Evolutionary conservation across 2,113 vertebrate genomes (phyloP), one percentile per base, ranked within the genome.

Genomic region (Hippocampus barbouri): DNA sequence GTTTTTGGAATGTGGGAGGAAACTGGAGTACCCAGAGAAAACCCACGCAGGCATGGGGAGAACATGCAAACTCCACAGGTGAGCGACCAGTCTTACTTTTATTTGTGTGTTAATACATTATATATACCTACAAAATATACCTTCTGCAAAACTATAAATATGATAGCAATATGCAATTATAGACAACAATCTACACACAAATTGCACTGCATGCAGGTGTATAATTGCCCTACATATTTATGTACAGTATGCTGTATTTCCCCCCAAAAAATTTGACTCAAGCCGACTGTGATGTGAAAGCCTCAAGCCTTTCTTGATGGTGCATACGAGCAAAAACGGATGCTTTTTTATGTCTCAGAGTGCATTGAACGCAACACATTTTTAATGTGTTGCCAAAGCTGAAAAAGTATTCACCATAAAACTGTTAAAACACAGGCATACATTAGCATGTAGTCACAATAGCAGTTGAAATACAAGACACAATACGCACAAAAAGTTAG

Each of bases 141-240:
- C 74, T 81, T 85, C 85, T 88, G 88, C 85, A 88, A 90, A 92
- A 88, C 82, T 85, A 90, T 80, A 76, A 82, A 70, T 81, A 82
- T 83, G 75, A 81, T 85, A 72, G 73, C 73, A 74, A 80, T 88
- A 87, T 75, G 62, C 73, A 76, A 71, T 78, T 87, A 79, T 78
- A 80, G 83, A 83, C 71, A 81, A 74, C 82, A 82, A 89, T 76
- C 83, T 89, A 86, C 83, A 84, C 80, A 86, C 76, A 87, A 79
- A 85, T 80, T 78, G 74, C 80, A 89, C 83, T 80, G 79, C 90
- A 92, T 92, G 91, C 91, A 90, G 71, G 72, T 84, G 82, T 83
- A 88, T 67, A 83, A 83, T 83, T 86, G 74, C 77, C 75, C 77
- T 80, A 88, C 78, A 82, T 80, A 80, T 71, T 68, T 15, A 74